Evolutionary conservation across 1,140 invertebrate species (phyloP).

Genomic region (Zaprionus capensis): DNA sequence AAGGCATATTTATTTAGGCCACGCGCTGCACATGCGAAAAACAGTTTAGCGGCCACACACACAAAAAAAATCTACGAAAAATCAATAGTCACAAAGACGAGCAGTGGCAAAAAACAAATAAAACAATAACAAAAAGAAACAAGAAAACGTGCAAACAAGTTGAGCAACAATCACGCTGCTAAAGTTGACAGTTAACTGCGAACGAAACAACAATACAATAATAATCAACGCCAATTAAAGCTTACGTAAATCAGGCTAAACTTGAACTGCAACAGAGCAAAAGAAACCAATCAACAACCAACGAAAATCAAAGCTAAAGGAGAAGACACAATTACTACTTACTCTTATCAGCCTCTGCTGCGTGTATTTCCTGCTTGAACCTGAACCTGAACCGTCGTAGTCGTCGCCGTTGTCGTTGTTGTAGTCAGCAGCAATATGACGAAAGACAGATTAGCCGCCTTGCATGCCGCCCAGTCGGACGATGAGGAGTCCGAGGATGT

Average conservation of each 20-base stretch:
- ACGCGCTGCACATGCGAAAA: conserved; percentile 46
- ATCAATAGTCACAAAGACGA: conserved; percentile 64
- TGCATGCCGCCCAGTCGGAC: conserved; percentile 97
- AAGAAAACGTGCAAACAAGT: conserved; percentile 72
- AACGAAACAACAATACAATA: conserved; percentile 43
- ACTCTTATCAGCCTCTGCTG: conserved; percentile 14
- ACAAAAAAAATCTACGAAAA: conserved; percentile 59
- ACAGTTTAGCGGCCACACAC: conserved; percentile 54
- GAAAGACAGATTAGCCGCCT: conserved; percentile 98
- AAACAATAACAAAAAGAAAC: conserved; percentile 31
- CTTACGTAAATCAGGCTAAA: conserved; percentile 61
- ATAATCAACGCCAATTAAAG: conserved; percentile 50
- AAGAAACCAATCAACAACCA: background rate
- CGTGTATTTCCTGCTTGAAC: conserved; percentile 32
- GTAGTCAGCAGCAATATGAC: conserved; percentile 90
- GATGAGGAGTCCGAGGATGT: conserved; percentile 97
- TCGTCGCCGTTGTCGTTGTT: background rate
- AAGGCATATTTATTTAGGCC: conserved; percentile 47
- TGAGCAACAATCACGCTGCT: conserved; percentile 48
- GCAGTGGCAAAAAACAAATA: conserved; percentile 26
- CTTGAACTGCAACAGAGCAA: conserved; percentile 9
- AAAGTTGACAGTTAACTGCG: conserved; percentile 68
- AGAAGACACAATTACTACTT: background rate
- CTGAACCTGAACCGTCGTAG: conserved; percentile 1
- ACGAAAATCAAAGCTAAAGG: conserved; percentile 1